phyloP scores from a whole-genome alignment of 2,797 vertebrate species.

The Lagocephalus sceleratus region DNA sequence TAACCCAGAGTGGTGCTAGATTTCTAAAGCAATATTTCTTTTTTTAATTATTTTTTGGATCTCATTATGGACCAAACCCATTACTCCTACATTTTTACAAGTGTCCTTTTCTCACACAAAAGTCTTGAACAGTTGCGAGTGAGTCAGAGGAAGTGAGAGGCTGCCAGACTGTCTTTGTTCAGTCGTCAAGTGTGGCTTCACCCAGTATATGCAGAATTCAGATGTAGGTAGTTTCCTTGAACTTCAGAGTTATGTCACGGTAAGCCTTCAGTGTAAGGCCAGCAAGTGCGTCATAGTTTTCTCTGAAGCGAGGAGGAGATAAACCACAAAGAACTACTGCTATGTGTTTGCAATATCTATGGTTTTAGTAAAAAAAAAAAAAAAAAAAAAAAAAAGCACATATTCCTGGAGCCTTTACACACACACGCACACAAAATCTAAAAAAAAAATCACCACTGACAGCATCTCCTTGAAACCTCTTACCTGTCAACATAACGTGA shows the following conservation, averaged over 20 bases:
- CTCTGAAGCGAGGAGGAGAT: constrained; percentile 11
- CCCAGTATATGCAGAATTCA: constrained; percentile 19
- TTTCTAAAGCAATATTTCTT: not conserved
- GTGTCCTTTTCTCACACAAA: too few relatives aligned
- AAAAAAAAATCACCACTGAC: too few relatives aligned
- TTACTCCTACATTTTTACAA: too few relatives aligned
- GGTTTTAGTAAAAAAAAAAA: too few relatives aligned
- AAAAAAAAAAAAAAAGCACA: too few relatives aligned
- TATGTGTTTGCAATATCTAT: not conserved
- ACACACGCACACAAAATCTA: too few relatives aligned
- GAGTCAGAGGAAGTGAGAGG: constrained; percentile 67
- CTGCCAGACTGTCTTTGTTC: constrained; percentile 18
- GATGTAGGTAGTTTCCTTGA: constrained; percentile 32
- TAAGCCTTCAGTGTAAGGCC: constrained; percentile 3
- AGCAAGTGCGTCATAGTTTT: constrained; percentile 44
- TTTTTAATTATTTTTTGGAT: not conserved
- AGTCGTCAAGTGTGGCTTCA: constrained; percentile 17
- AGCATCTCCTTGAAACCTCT: too few relatives aligned
- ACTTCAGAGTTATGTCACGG: constrained; percentile 49
- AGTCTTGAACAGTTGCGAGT: constrained; percentile 15
- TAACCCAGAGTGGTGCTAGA: constrained; percentile 12
- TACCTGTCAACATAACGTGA: too few relatives aligned
- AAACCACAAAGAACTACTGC: not conserved
- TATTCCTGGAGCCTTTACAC: too few relatives aligned
- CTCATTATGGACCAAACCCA: not conserved